phyloP scores from a whole-genome alignment of 2,797 vertebrate species.

The Varecia variegata region DNA sequence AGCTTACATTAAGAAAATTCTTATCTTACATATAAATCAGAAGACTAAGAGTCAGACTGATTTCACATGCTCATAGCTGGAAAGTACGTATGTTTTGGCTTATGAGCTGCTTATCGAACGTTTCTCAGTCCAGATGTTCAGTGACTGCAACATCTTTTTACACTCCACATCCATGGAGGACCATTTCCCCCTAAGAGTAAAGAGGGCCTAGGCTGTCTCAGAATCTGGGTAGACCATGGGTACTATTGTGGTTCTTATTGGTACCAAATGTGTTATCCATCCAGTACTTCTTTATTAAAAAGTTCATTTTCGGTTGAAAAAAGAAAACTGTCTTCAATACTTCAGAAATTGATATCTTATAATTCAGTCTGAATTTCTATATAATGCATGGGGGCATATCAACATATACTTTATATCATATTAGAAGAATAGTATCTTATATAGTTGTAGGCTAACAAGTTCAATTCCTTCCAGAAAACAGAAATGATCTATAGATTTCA shows the following conservation, averaged over 20 bases:
- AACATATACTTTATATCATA: not conserved
- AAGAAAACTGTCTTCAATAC: not conserved
- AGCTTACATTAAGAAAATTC: conserved; percentile 32
- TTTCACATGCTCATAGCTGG: conserved; percentile 50
- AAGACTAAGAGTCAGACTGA: not conserved
- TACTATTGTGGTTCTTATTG: not conserved
- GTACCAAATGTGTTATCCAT: not conserved
- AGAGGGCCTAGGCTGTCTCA: not conserved
- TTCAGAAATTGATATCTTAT: not conserved
- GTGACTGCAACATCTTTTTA: not conserved
- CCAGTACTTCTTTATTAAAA: not conserved
- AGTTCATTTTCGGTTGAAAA: not conserved
- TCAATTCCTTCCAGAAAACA: not conserved
- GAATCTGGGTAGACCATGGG: not conserved
- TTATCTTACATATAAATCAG: conserved; percentile 53
- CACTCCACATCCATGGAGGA: not conserved
- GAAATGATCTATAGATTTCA: not conserved
- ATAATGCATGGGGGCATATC: not conserved
- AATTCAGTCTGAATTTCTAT: not conserved
- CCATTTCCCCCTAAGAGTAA: not conserved
- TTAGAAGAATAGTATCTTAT: not conserved
- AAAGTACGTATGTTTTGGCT: conserved; percentile 31
- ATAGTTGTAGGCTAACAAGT: not conserved
- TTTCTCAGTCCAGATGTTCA: conserved; percentile 55
- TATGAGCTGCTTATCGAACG: not conserved